Evolutionary conservation across 2,797 vertebrate species (phyloP).

Genomic region (Anguilla marmorata): DNA sequence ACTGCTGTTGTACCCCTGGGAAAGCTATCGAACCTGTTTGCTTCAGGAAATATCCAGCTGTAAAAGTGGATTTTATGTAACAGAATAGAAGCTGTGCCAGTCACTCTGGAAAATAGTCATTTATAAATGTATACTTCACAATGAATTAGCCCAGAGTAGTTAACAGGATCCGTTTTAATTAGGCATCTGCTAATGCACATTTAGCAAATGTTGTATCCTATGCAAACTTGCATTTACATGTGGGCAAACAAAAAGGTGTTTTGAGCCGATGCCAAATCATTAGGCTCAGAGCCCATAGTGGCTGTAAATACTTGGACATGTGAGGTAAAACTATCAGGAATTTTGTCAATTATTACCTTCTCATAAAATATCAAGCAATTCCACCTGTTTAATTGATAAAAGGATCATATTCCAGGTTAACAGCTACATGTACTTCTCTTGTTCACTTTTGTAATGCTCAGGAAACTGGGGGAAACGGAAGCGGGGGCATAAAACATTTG

Average conservation of each 20-base stretch:
- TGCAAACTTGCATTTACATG: too few species aligned
- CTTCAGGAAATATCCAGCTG: neutral
- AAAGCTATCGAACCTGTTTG: neutral
- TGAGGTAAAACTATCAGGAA: neutral
- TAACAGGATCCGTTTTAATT: too few species aligned
- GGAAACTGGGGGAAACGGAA: neutral
- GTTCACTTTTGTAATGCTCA: neutral
- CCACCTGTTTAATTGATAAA: conserved; percentile 45
- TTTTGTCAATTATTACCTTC: neutral
- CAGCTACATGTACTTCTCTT: neutral
- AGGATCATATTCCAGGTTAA: conserved; percentile 40
- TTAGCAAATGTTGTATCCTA: too few species aligned
- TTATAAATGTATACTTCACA: too few species aligned
- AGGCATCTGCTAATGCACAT: too few species aligned
- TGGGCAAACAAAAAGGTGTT: too few species aligned
- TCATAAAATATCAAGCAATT: conserved; percentile 42
- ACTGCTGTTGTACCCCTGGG: neutral
- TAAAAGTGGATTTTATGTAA: neutral
- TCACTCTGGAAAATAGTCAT: too few species aligned
- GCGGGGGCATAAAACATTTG: neutral
- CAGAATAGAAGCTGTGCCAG: too few species aligned
- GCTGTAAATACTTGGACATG: neutral
- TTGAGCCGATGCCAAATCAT: too few species aligned
- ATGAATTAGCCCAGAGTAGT: too few species aligned
- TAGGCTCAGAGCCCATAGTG: too few species aligned